Conservation (phyloP, 1,140 invertebrate species). For the Littorina saxatilis region DNA sequence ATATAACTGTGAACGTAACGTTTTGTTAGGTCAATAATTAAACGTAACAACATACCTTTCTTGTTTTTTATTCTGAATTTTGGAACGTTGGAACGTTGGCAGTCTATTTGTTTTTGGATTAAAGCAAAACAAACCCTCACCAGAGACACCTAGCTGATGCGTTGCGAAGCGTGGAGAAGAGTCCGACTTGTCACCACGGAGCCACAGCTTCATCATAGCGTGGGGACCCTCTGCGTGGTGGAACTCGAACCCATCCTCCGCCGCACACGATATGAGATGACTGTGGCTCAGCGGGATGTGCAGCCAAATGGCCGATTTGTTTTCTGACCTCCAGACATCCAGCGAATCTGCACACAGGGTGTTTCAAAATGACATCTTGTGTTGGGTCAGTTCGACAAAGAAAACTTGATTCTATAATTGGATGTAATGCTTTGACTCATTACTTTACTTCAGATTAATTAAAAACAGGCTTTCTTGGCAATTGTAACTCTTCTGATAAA, state of each 20-base stretch:
- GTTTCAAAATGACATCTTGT: not conserved
- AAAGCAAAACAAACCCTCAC: too few species aligned
- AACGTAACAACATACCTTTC: too few species aligned
- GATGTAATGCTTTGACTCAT: not conserved
- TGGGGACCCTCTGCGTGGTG: conserved; percentile 89
- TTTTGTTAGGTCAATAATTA: too few species aligned
- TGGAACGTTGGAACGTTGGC: too few species aligned
- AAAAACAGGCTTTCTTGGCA: not conserved
- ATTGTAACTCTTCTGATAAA: too few species aligned
- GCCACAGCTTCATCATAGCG: conserved; percentile 88
- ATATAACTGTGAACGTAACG: too few species aligned
- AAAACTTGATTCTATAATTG: not conserved
- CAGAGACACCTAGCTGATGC: conserved; percentile 83
- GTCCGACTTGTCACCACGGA: conserved; percentile 80
- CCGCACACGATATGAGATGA: conserved; percentile 56
- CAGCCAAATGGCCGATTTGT: conserved; percentile 54
- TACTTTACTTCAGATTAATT: not conserved
- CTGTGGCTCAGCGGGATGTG: conserved; percentile 55
- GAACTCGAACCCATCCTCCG: conserved; percentile 86
- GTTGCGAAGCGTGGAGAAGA: conserved; percentile 87
- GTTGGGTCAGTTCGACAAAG: not conserved
- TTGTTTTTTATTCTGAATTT: too few species aligned
- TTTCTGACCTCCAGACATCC: conserved; percentile 43
- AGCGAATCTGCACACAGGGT: conserved; percentile 43
- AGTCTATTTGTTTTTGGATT: too few species aligned